These are phyloP conservation scores for Acanthosepion esculentum DNA, from an alignment of 2,888 invertebrate species.

Conservation along the genomic window DNA sequence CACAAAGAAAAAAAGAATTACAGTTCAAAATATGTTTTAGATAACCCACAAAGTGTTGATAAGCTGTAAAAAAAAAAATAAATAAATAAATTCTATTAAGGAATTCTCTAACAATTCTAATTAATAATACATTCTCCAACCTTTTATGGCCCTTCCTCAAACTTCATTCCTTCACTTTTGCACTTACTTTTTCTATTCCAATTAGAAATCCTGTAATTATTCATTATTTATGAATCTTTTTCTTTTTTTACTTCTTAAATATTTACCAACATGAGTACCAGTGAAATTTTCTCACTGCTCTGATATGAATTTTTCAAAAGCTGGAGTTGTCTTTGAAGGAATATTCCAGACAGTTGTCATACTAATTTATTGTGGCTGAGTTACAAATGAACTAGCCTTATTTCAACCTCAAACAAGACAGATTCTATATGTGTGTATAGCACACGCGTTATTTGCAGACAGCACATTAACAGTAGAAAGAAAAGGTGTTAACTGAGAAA, in stretches of 20 bases:
- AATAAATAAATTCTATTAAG: too few species aligned
- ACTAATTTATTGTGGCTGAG: background rate
- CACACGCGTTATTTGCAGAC: background rate
- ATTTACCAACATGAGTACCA: background rate
- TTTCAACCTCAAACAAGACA: too few species aligned
- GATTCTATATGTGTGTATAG: background rate
- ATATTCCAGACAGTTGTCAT: background rate
- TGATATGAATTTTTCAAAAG: background rate
- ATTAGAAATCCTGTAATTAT: background rate
- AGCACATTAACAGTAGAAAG: background rate
- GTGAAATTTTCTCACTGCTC: background rate
- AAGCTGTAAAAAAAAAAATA: too few species aligned
- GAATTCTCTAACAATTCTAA: too few species aligned
- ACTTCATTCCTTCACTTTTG: background rate
- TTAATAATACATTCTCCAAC: background rate
- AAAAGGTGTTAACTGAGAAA: background rate
- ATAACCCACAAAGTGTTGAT: too few species aligned
- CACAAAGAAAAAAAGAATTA: too few species aligned
- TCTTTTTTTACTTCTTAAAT: too few species aligned
- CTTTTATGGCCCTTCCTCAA: background rate
- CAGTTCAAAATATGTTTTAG: too few species aligned
- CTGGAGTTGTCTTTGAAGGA: background rate
- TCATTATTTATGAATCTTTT: too few species aligned
- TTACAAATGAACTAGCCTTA: background rate
- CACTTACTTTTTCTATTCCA: background rate